Conservation (phyloP, 35 echinoderm and acorn worm genomes). For the Lytechinus variegatus region DNA sequence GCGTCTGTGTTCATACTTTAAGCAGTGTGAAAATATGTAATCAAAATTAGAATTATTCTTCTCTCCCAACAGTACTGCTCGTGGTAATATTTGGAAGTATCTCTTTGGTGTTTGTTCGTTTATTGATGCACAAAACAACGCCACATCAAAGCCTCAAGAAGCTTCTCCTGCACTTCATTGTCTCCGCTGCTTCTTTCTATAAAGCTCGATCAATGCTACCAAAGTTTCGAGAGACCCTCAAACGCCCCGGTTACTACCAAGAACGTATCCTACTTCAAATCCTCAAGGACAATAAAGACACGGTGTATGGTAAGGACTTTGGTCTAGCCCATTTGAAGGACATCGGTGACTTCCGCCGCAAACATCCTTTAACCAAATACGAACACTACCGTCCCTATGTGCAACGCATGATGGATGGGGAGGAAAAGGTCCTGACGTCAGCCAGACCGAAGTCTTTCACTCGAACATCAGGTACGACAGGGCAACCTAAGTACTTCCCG, state of each 20-base stretch:
- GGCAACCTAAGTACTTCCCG: conserved; percentile 59
- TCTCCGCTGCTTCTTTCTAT: neutral
- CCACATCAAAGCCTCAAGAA: conserved; percentile 17
- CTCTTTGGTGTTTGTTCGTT: neutral
- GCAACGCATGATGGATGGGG: conserved; percentile 62
- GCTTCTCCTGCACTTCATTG: neutral
- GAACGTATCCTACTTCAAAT: conserved; percentile 54
- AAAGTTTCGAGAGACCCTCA: neutral
- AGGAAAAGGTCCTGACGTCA: conserved; percentile 63
- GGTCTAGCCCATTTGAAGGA: conserved; percentile 40
- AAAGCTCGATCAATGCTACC: neutral
- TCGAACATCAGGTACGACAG: conserved; percentile 72
- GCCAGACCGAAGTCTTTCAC: conserved; percentile 28
- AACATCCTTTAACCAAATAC: conserved; percentile 73
- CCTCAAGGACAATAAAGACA: conserved; percentile 59
- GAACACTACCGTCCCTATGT: conserved; percentile 66
- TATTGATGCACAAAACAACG: neutral
- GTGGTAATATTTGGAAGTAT: neutral
- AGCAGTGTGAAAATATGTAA: too few species aligned
- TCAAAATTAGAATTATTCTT: too few species aligned
- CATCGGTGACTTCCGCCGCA: conserved; percentile 55
- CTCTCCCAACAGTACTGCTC: neutral
- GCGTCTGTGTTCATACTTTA: too few species aligned
- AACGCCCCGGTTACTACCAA: conserved; percentile 45
- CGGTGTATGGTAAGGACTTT: conserved; percentile 61